phyloP scores from a whole-genome alignment of 2,797 vertebrate species.

The Pseudomugil tenellus region DNA sequence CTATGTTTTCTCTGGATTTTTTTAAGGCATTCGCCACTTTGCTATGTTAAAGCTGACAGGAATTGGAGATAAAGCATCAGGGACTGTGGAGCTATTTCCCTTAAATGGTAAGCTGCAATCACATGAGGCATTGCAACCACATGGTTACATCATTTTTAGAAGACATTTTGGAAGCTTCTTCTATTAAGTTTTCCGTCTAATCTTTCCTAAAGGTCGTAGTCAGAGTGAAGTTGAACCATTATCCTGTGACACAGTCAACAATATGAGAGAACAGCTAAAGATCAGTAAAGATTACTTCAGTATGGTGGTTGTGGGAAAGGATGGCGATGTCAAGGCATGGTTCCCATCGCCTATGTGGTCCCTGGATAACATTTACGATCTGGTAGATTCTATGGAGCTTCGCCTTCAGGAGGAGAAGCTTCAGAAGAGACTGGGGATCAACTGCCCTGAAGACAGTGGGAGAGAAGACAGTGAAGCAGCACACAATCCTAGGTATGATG shows the following conservation, averaged over 20 bases:
- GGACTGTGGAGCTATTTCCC: slow-evolving; percentile 82
- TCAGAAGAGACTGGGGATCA: slow-evolving; percentile 81
- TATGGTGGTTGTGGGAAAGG: slow-evolving; percentile 84
- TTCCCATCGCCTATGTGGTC: slow-evolving; percentile 84
- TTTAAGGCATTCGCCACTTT: slow-evolving; percentile 85
- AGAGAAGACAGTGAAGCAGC: slow-evolving; percentile 41
- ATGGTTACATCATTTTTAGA: no score
- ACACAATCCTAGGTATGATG: slow-evolving; percentile 63
- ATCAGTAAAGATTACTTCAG: slow-evolving; percentile 84
- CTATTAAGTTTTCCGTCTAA: neutral
- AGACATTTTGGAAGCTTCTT: neutral
- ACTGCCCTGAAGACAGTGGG: slow-evolving; percentile 74
- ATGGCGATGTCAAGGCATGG: slow-evolving; percentile 82
- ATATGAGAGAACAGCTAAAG: slow-evolving; percentile 82
- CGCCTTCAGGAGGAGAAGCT: slow-evolving; percentile 81
- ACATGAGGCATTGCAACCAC: neutral
- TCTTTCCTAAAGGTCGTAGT: slow-evolving; percentile 74
- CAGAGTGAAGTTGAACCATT: slow-evolving; percentile 78
- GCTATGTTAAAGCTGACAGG: slow-evolving; percentile 82
- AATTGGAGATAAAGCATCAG: slow-evolving; percentile 70
- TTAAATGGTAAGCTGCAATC: slow-evolving; percentile 76
- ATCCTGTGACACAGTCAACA: slow-evolving; percentile 68
- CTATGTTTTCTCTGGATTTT: neutral
- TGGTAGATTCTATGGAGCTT: slow-evolving; percentile 84
- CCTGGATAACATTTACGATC: slow-evolving; percentile 82